Evolutionary conservation across 2,797 vertebrate genomes (phyloP).

Genomic region (Sebastes itinus): DNA sequence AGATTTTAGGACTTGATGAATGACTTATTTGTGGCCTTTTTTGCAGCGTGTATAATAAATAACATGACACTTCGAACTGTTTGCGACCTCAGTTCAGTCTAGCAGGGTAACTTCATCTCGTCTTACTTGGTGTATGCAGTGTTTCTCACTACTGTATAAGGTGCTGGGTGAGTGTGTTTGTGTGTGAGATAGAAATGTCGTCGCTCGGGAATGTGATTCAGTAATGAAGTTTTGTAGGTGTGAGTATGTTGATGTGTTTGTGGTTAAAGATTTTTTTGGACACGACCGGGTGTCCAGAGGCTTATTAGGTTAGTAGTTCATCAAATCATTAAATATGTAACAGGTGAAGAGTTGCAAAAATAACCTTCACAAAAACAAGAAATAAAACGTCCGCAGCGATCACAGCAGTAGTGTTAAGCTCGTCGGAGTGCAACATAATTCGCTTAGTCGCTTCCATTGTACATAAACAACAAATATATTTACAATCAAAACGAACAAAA

Average conservation of each 20-base stretch:
- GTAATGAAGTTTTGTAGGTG: background rate
- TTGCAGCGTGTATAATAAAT: constrained; percentile 65
- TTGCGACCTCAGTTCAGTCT: constrained; percentile 47
- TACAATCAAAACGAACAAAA: constrained; percentile 64
- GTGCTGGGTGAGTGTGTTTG: constrained; percentile 41
- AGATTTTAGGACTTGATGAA: constrained; percentile 26
- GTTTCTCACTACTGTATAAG: constrained; percentile 52
- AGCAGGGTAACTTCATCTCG: constrained; percentile 35
- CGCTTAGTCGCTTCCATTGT: constrained; percentile 55
- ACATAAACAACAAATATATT: constrained; percentile 75
- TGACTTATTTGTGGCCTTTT: constrained; percentile 20
- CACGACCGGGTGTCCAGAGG: constrained; percentile 55
- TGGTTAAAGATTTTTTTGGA: constrained; percentile 29
- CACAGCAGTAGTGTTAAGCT: constrained; percentile 68
- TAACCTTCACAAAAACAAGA: constrained; percentile 64
- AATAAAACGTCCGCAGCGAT: constrained; percentile 48
- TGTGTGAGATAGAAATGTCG: background rate
- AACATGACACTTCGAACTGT: constrained; percentile 57
- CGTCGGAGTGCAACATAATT: constrained; percentile 63
- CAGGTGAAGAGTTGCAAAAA: constrained; percentile 65
- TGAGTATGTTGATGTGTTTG: constrained; percentile 12
- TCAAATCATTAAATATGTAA: constrained; percentile 65
- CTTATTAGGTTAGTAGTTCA: constrained; percentile 69
- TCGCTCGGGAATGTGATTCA: constrained; percentile 21
- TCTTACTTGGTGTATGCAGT: constrained; percentile 45